phyloP scores from a whole-genome alignment of 2,113 vertebrate species.

The Cyanocitta stelleri region DNA sequence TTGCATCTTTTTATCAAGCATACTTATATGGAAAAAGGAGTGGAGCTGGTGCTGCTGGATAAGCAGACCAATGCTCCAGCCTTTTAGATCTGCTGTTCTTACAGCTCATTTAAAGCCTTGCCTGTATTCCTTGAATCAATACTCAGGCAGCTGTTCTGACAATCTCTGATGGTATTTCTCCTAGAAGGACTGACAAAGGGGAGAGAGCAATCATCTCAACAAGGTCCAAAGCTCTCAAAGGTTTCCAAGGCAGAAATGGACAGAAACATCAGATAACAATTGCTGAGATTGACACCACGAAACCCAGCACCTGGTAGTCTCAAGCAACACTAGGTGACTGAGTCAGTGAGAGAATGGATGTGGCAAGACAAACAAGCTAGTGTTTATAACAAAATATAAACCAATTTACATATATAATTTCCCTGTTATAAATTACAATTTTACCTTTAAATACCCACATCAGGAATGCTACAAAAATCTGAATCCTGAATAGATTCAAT shows the following conservation, averaged over 20 bases:
- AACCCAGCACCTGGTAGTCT: not conserved
- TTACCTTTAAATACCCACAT: not conserved
- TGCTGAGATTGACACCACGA: not conserved
- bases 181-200: not conserved
- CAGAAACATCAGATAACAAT: not conserved
- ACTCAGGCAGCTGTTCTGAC: slow-evolving; percentile 52
- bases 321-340: not conserved
- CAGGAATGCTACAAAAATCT: not conserved
- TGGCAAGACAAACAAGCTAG: not conserved
- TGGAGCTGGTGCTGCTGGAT: not conserved
- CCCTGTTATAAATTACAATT: not conserved
- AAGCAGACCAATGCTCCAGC: not conserved
- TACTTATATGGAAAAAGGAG: slow-evolving; percentile 7
- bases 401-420: not conserved
- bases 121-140: slow-evolving; percentile 54
- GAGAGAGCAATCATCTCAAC: not conserved
- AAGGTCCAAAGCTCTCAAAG: not conserved
- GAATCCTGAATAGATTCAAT: not conserved
- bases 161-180: slow-evolving; percentile 39
- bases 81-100: slow-evolving; percentile 43
- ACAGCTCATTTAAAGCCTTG: slow-evolving; percentile 38
- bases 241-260: not conserved
- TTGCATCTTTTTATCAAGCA: not conserved
- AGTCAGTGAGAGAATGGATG: not conserved
- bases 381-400: not conserved